These are phyloP conservation scores for Myripristis murdjan DNA, from an alignment of 2,797 vertebrate genomes.

Conservation along the genomic window DNA sequence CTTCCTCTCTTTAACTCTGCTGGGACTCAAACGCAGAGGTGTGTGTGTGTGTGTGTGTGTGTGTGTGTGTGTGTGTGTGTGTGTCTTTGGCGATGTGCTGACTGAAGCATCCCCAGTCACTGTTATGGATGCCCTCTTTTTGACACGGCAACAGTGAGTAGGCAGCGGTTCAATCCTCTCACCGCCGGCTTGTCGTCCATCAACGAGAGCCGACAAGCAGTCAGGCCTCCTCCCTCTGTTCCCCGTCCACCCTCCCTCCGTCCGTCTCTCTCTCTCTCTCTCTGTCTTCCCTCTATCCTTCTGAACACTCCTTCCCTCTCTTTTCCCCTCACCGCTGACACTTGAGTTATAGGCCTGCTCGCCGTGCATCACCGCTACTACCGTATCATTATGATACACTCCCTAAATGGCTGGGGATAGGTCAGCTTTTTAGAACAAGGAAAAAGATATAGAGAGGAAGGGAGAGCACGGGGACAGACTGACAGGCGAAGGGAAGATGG, in stretches of 20 bases:
- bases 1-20: neutral
- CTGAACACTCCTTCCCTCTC: constrained; percentile 11
- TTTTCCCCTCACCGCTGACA: constrained; percentile 16
- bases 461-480: constrained; percentile 36
- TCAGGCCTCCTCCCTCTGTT: constrained; percentile 38
- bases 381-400: constrained; percentile 73
- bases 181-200: constrained; percentile 44
- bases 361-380: constrained; percentile 36
- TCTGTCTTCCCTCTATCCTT: constrained; percentile 7
- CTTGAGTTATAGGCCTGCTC: constrained; percentile 66
- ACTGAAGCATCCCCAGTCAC: constrained; percentile 62
- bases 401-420: constrained; percentile 58
- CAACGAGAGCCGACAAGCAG: constrained; percentile 40
- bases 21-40: constrained; percentile 52
- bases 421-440: constrained; percentile 61
- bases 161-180: constrained; percentile 54
- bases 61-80: too few species aligned
- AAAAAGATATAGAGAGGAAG: constrained; percentile 27
- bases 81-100: constrained; percentile 69
- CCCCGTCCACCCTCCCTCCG: constrained; percentile 10
- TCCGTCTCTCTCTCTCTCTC: neutral
- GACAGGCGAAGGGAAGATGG: constrained; percentile 57
- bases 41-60: too few species aligned
- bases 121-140: constrained; percentile 66
- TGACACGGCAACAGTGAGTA: constrained; percentile 59